Evolutionary conservation across 2,888 invertebrate species (phyloP).

Genomic region (Ectemnius cavifrons): DNA sequence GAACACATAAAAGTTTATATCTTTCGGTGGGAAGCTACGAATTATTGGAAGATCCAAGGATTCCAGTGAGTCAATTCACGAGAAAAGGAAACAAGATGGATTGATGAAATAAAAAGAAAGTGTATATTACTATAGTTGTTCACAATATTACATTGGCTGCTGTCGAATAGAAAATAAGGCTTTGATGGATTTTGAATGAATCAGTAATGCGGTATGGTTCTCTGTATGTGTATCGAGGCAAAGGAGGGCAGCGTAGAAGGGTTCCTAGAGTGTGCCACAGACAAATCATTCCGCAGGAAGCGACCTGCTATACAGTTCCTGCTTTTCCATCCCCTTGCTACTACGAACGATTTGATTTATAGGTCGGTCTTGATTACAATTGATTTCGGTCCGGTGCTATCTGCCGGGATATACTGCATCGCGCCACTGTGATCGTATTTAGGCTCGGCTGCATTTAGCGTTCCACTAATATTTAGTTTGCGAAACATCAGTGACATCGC

Average conservation of each 20-base stretch:
- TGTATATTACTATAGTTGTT: too few relatives aligned
- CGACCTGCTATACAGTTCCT: slow-evolving; percentile 48
- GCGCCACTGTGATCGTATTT: slow-evolving; percentile 1
- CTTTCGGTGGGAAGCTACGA: too few relatives aligned
- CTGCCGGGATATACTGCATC: slow-evolving; percentile 33
- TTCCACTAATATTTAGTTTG: slow-evolving; percentile 6
- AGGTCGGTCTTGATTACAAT: slow-evolving; percentile 69
- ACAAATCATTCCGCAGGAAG: slow-evolving; percentile 66
- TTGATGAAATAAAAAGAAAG: too few relatives aligned
- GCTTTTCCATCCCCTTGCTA: slow-evolving; percentile 28
- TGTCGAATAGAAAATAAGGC: too few relatives aligned
- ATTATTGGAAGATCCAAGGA: too few relatives aligned
- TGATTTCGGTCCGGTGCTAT: slow-evolving; percentile 65
- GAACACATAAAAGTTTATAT: too few relatives aligned
- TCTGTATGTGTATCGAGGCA: slow-evolving; percentile 25
- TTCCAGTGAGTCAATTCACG: too few relatives aligned
- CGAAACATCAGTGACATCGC: too few relatives aligned
- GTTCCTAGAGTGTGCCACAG: slow-evolving; percentile 54
- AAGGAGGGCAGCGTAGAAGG: slow-evolving; percentile 39
- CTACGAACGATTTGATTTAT: slow-evolving; percentile 68
- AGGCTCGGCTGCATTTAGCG: background rate
- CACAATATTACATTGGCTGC: too few relatives aligned
- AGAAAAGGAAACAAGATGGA: too few relatives aligned
- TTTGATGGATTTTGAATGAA: too few relatives aligned
- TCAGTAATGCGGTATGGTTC: background rate